Percentiles rank a stretch among this genome's conserved stretches.
Conservation (phyloP, 2,888 invertebrate genomes). For the Ptychoptera contaminata region DNA sequence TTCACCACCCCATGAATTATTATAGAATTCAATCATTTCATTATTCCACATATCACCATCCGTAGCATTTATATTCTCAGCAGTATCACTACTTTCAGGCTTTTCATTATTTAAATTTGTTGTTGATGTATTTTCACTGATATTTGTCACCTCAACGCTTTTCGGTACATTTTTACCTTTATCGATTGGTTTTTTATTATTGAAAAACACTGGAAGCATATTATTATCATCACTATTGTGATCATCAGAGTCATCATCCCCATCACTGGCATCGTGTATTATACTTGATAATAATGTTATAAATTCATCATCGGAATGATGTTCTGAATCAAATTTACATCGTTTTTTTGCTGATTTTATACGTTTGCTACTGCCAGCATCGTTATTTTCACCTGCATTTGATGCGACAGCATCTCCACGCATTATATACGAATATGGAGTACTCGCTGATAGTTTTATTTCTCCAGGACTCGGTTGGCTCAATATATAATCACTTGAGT, state of each 20-base stretch:
- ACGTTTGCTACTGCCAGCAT: not conserved
- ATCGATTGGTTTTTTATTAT: conserved; percentile 11
- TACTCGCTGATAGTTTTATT: conserved; percentile 8
- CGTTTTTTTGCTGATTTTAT: not conserved
- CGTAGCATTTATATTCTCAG: not conserved
- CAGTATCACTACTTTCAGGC: conserved; percentile 7
- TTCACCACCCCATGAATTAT: conserved; percentile 48
- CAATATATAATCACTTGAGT: conserved; percentile 12
- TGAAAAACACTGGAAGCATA: not conserved
- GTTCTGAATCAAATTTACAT: conserved; percentile 1
- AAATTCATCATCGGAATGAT: conserved; percentile 18
- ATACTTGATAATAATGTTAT: conserved; percentile 17
- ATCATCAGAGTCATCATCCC: conserved; percentile 7
- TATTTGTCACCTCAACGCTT: not conserved
- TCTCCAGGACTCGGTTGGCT: conserved; percentile 10
- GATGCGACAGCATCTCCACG: conserved; percentile 22
- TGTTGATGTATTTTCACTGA: not conserved
- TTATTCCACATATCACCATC: conserved; percentile 20
- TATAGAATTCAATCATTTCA: conserved; percentile 48
- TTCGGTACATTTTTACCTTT: conserved; percentile 16
- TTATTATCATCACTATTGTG: not conserved
- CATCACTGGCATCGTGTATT: conserved; percentile 11
- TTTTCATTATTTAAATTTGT: not conserved
- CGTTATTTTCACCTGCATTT: not conserved
- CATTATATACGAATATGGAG: conserved; percentile 20